Evolutionary conservation across 1,140 invertebrate genomes (phyloP).

Genomic region (Zaprionus davidi): DNA sequence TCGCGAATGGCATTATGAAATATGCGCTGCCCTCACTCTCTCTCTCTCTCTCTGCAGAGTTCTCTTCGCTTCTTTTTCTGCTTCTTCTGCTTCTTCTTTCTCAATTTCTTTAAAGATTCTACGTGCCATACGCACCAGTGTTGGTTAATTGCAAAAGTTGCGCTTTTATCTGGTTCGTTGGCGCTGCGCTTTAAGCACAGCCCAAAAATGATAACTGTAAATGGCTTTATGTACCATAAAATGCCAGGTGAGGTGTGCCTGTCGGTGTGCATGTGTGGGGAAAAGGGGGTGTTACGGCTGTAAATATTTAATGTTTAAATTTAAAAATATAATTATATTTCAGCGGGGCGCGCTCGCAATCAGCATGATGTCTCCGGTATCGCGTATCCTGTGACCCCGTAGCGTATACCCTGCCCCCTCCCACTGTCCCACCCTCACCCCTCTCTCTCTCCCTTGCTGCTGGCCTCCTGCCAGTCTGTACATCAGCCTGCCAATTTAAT

Average conservation of each 20-base stretch:
- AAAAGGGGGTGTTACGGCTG: not conserved
- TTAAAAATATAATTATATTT: slow-evolving; percentile 64
- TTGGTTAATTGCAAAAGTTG: slow-evolving; percentile 61
- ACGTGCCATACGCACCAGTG: not conserved
- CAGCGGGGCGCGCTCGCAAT: slow-evolving; percentile 41
- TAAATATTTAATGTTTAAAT: slow-evolving; percentile 77
- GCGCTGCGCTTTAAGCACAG: slow-evolving; percentile 14
- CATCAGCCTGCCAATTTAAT: slow-evolving; percentile 70
- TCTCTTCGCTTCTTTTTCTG: slow-evolving; percentile 26
- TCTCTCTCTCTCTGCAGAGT: slow-evolving; percentile 13
- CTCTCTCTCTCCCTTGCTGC: not conserved
- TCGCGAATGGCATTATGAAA: slow-evolving; percentile 31
- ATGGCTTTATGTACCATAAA: slow-evolving; percentile 53
- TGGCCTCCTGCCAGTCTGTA: slow-evolving; percentile 56
- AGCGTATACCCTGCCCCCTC: not conserved
- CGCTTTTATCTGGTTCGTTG: slow-evolving; percentile 20
- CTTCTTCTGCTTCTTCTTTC: not conserved
- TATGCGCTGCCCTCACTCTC: slow-evolving; percentile 11
- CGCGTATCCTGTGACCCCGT: not conserved
- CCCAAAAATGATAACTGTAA: slow-evolving; percentile 33
- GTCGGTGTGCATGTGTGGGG: slow-evolving; percentile 9
- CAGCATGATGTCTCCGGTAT: slow-evolving; percentile 52
- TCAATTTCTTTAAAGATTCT: not conserved
- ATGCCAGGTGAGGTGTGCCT: slow-evolving; percentile 28
- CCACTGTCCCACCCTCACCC: not conserved